Evolutionary conservation across 2,797 vertebrate species (phyloP), one percentile per base, ranked within the genome.

Genomic region (Chaetodon trifasciatus): DNA sequence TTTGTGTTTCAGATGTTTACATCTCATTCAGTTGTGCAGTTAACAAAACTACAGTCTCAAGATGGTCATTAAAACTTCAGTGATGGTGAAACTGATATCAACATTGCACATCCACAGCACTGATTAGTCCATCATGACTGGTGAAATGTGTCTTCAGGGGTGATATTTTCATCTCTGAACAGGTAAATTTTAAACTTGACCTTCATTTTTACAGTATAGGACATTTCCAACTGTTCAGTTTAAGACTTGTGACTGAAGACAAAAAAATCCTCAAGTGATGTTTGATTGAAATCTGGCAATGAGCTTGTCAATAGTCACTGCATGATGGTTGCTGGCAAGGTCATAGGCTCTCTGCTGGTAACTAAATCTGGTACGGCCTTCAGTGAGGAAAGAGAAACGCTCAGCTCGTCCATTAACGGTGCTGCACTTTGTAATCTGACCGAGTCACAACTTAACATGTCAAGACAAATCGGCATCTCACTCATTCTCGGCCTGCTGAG

Each of bases 361-460:
- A 92, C 81, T 56, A 11, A 81, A 93, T 85, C 88, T 66, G 73
- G 68, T 71, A 35, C 37, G 0, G 53, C 47, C 56, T 23, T 69
- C 61, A 56, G 78, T 6, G 74, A 23, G 52, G 76, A 63, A 76
- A 81, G 80, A 70, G 77, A 76, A 56, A 62, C 70, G 71, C 70
- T 89, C 83, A 71, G 80, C 86, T 42, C 37, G 40, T 87, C 92
- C 91, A 86, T 94, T 93, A 93, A 81, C 53, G 79, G 74, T n/a
- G 83, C 87, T 28, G 47, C 62, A 28, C 69, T 76, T 82, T 44
- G 89, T 79, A 92, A 94, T 78, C 65, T 1, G 87, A 94, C 91
- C 85, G 65, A 93, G 90, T 90, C 88, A 23, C 89, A 88, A 79
- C 83, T 93, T 88, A 90, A 91, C 82, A 53, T 87, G 92, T 92